Evolutionary conservation across 2,888 invertebrate genomes (phyloP), one percentile per base, ranked within the genome.

Genomic region (Cistogaster globosa): DNA sequence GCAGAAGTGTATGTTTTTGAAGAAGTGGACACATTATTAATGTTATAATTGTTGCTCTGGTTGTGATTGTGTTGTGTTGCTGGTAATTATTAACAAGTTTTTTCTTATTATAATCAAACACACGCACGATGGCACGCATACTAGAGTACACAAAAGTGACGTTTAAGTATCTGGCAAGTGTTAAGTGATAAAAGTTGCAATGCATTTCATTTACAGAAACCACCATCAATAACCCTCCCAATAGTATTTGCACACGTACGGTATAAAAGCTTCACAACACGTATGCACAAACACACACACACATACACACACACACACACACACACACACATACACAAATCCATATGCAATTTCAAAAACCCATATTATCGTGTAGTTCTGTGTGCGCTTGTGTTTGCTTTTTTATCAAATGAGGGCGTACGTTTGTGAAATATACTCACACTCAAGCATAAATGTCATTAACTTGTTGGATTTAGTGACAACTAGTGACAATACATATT

Each of bases 391-490:
- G 51, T 18, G 18, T 18, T 1, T n/a, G 18, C 8, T 4, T 51
- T 1, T 51, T 18, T 51, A 14, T 51, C 18, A 8, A n/a, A 18
- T 51, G 9, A 6, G 51, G n/a, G 51, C 18, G 26, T 53, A 20
- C 72, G 51, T 62, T 42, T 60, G 60, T 55, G 53, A 58, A 36
- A 53, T 81, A 32, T 74, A n/a, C 55, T 75, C 36, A 38, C 51
- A 60, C 57, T 75, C 55, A 75, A 81, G 68, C 68, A 68, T 76
- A 81, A 75, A 69, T 69, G 81, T 75, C 75, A 81, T 69, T 74
- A 57, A 81, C 81, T 69, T 75, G 81, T 81, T 81, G 68, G 75
- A 75, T 68, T 81, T 68, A 51, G 68, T 68, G 81, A 81, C 81
- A 75, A 68, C 53, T 68, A 74, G 74, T 62, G 38, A 53, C 22